A percentile compares a stretch with the other conserved stretches of the same genome.
Evolutionary conservation across 1,140 invertebrate genomes (phyloP).

Genomic region (Bombus waltoni): DNA sequence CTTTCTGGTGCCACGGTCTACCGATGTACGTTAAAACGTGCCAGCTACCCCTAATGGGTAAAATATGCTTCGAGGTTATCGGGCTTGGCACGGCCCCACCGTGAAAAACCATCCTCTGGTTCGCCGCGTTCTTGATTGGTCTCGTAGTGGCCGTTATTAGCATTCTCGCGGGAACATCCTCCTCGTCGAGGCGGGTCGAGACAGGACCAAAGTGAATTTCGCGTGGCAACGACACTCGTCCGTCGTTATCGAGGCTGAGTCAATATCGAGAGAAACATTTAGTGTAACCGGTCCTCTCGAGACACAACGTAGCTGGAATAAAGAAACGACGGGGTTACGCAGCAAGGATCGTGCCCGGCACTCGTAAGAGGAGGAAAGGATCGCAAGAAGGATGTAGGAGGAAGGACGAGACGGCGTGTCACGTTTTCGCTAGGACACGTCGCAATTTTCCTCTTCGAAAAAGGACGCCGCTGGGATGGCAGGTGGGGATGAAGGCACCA

Average conservation of each 20-base stretch:
- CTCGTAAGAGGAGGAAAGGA: background rate
- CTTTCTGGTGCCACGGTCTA: background rate
- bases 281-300: constrained; percentile 42
- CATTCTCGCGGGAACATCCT: background rate
- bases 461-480: constrained; percentile 39
- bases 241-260: constrained; percentile 44
- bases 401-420: constrained; percentile 36
- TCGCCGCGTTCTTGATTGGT: constrained; percentile 8
- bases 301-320: constrained; percentile 43
- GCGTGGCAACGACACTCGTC: constrained; percentile 14
- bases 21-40: constrained; percentile 19
- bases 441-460: constrained; percentile 68
- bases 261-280: constrained; percentile 48
- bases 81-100: background rate
- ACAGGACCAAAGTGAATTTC: constrained; percentile 9
- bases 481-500: background rate
- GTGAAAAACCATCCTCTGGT: background rate
- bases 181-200: no score
- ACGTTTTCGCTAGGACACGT: constrained; percentile 61
- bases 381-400: background rate
- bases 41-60: constrained; percentile 27
- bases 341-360: constrained; percentile 43
- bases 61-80: constrained; percentile 45
- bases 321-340: constrained; percentile 40
- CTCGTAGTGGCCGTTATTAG: background rate